A percentile compares a stretch with the other conserved stretches of the same genome.
Evolutionary conservation across 2,888 invertebrate genomes (phyloP).

Genomic region (Seira ritae): DNA sequence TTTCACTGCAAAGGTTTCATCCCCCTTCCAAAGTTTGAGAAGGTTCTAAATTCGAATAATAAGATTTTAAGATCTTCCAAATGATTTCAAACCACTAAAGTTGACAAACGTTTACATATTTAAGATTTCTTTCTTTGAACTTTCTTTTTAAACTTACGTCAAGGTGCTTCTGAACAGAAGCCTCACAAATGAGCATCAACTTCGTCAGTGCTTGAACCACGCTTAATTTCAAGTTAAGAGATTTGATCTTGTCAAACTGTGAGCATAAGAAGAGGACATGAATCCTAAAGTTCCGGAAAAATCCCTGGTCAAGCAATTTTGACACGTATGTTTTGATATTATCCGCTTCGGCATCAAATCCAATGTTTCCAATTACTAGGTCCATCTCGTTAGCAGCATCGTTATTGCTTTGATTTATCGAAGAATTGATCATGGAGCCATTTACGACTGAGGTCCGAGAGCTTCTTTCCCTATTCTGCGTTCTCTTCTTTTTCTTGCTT

Average conservation of each 20-base stretch:
- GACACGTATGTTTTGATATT: slow-evolving; percentile 62
- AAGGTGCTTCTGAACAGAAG: slow-evolving; percentile 53
- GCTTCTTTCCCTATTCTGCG: neutral
- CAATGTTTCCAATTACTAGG: slow-evolving; percentile 69
- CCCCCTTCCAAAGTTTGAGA: slow-evolving; percentile 57
- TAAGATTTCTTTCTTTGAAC: too few relatives aligned
- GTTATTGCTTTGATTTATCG: slow-evolving; percentile 44
- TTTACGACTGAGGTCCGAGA: neutral
- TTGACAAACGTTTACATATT: slow-evolving; percentile 8
- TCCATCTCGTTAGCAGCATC: slow-evolving; percentile 68
- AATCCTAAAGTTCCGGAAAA: slow-evolving; percentile 66
- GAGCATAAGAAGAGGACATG: slow-evolving; percentile 65
- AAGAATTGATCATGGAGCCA: slow-evolving; percentile 15
- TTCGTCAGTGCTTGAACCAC: slow-evolving; percentile 67
- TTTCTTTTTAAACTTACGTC: slow-evolving; percentile 60
- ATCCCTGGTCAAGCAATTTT: slow-evolving; percentile 64
- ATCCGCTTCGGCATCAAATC: slow-evolving; percentile 69
- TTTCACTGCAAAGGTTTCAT: slow-evolving; percentile 63
- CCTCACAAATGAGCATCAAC: slow-evolving; percentile 67
- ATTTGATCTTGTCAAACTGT: slow-evolving; percentile 47
- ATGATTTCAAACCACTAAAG: neutral
- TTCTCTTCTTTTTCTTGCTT: slow-evolving; percentile 44
- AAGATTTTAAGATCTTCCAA: neutral
- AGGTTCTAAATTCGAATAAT: slow-evolving; percentile 55
- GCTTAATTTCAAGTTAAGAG: slow-evolving; percentile 65